Percentiles rank a stretch among this genome's conserved stretches.
These are phyloP conservation scores for Onychorhynchus coronatus DNA, from an alignment of 2,113 vertebrate genomes.

Conservation along the genomic window DNA sequence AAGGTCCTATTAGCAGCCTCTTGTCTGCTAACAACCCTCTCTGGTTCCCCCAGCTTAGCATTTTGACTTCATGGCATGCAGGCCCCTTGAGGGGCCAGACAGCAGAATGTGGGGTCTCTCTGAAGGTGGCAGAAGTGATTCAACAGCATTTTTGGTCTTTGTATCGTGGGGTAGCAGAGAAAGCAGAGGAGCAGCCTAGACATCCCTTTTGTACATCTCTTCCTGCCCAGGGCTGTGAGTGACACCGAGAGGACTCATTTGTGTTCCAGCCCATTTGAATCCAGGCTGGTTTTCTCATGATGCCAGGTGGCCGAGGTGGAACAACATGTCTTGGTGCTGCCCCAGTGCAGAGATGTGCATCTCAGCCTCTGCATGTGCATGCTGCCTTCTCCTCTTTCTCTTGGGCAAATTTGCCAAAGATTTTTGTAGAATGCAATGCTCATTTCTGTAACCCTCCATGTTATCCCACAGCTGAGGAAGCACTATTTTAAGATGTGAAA, in stretches of 20 bases:
- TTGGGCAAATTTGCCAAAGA: neutral
- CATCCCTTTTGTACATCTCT: neutral
- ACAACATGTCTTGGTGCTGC: neutral
- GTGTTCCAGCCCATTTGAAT: neutral
- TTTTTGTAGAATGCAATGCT: neutral
- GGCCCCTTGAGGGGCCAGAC: neutral
- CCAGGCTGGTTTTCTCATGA: neutral
- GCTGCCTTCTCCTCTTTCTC: neutral
- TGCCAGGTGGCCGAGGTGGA: neutral
- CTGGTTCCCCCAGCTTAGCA: neutral
- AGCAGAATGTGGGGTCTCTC: neutral
- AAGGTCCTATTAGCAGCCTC: neutral
- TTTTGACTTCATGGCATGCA: neutral
- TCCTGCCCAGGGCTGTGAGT: rapidly evolving
- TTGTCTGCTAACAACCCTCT: neutral
- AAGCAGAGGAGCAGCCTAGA: neutral
- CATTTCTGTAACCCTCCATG: neutral
- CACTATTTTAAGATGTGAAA: neutral
- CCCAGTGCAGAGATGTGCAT: neutral
- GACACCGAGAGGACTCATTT: rapidly evolving
- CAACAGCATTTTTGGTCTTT: neutral
- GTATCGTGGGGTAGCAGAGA: neutral
- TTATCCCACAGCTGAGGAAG: neutral
- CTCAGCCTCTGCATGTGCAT: neutral
- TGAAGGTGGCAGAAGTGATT: neutral